Evolutionary conservation across 2,113 vertebrate species (phyloP).

Genomic region (Ailurus styani): DNA sequence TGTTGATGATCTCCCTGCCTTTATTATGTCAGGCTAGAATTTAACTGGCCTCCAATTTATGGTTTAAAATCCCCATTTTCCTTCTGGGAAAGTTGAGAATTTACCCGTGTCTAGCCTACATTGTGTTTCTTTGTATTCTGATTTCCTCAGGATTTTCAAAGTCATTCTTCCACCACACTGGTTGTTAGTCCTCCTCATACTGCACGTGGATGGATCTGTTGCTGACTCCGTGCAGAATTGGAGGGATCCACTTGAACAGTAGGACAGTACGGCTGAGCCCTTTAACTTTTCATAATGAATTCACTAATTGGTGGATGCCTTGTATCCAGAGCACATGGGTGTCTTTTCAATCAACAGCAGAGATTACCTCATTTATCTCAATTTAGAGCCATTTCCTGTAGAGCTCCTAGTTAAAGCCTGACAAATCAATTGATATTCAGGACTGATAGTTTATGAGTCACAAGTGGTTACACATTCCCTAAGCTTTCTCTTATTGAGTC

Average conservation of each 20-base stretch:
- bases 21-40: neutral
- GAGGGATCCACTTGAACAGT: too few relatives aligned
- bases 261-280: neutral
- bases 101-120: neutral
- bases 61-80: neutral
- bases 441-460: neutral
- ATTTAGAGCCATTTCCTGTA: neutral
- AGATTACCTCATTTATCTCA: neutral
- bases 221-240: fast-evolving
- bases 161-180: neutral
- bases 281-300: neutral
- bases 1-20: neutral
- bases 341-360: neutral
- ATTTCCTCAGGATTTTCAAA: neutral
- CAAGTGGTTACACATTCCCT: neutral
- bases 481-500: neutral
- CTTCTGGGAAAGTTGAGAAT: neutral
- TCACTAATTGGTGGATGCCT: neutral
- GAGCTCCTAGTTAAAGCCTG: neutral
- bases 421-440: neutral
- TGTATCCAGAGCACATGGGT: neutral
- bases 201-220: neutral
- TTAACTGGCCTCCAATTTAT: neutral
- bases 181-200: neutral
- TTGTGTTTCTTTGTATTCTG: neutral